Conservation (phyloP, 2,888 invertebrate genomes). For the Horisme vitalbata region DNA sequence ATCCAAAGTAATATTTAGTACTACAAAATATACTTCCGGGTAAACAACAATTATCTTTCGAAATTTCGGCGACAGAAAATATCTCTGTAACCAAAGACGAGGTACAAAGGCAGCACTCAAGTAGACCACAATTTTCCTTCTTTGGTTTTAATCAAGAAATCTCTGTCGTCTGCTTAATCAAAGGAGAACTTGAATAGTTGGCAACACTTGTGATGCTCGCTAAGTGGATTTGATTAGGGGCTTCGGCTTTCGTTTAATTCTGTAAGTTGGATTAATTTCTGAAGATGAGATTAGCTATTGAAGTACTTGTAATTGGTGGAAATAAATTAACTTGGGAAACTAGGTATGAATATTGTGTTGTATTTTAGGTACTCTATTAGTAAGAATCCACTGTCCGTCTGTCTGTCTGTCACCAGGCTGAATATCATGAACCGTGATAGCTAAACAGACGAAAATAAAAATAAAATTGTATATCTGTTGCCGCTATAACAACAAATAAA, state of each 20-base stretch:
- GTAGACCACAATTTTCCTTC: conserved; percentile 43
- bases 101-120: conserved; percentile 51
- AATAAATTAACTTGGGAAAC: conserved; percentile 11
- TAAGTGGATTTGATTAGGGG: conserved; percentile 49
- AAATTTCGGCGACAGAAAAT: conserved; percentile 36
- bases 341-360: background rate
- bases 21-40: background rate
- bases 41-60: conserved; percentile 29
- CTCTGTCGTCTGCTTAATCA: conserved; percentile 62
- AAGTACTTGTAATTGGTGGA: conserved; percentile 19
- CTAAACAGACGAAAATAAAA: no score
- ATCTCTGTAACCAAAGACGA: conserved; percentile 39
- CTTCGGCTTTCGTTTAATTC: conserved; percentile 43
- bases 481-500: no score
- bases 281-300: conserved; percentile 27
- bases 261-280: conserved; percentile 30
- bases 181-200: conserved; percentile 62
- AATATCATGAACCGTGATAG: no score
- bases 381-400: no score
- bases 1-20: no score
- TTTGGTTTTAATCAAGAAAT: conserved; percentile 68
- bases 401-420: no score
- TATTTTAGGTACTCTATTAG: no score
- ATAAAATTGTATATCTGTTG: no score
- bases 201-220: conserved; percentile 37